Base-by-base conservation (phyloP, 2,113 vertebrate genomes). In the Dicentrarchus labrax region DNA sequence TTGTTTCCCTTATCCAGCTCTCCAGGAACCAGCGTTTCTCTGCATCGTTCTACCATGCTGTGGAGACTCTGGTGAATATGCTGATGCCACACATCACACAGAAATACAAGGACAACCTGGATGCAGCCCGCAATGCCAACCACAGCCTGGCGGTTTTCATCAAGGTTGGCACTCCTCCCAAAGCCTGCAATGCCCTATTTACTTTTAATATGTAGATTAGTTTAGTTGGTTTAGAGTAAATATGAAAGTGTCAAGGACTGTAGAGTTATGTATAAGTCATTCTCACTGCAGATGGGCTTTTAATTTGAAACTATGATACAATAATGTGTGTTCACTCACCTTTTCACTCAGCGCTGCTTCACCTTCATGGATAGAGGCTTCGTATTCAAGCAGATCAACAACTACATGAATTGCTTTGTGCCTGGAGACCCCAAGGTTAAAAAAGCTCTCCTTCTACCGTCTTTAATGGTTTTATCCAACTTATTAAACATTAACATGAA, bases 281-380 rank as follows among this genome's bases (percentile, higher is more conserved):
- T 36, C 57, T 30, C 57, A 2, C 6, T 59, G 22, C 12, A 59
- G 19, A 57, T 15, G 6, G 16, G 11, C 36, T 59, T 59, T 9
- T 57, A 57, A 57, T 57, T 15, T 57, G 0, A 22, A 57, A 30
- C 4, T 13, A 16, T 59, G n/a, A 59, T 36, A 7, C 6, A 36
- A 16, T 13, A 47, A 45, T 15, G 0, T 24, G 7, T 61, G 36
- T 53, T 45, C 0, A 15, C 13, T 68, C 4, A 15, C 7, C 30
- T 54, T 50, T 62, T 57, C 50, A 66, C 59, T 4, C 95, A 99
- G 98, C 97, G 96, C 70, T 99, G 98, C 93, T 98, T 99, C 93
- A 99, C 98, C 75, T 97, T 99, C 85, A 98, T 99, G 98, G 98
- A 99, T 83, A 94, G 98, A 87, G 98, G 98, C 83, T 99, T 99